Percentiles rank a stretch among this genome's conserved stretches.
These are phyloP conservation scores for Lacerta agilis DNA, from an alignment of 2,797 vertebrate genomes.

Conservation along the genomic window DNA sequence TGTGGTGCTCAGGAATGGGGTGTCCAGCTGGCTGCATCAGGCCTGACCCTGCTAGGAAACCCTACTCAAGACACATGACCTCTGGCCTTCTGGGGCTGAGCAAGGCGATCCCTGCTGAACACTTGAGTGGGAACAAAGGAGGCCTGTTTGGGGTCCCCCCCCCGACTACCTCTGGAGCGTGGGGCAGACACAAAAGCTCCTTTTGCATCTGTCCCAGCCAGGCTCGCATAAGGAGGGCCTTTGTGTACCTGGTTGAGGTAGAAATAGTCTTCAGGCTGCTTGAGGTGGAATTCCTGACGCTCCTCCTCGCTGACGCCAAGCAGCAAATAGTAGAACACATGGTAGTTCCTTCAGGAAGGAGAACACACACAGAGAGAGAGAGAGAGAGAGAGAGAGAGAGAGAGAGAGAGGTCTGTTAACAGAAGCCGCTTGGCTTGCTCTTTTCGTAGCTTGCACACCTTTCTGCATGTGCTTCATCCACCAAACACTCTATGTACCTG, in stretches of 20 bases:
- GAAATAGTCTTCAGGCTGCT: constrained; percentile 95
- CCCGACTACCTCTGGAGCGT: too few relatives aligned
- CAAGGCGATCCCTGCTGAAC: neutral
- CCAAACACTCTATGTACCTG: too few relatives aligned
- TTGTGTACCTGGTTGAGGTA: constrained; percentile 97
- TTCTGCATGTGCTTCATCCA: too few relatives aligned
- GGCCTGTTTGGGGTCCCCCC: neutral
- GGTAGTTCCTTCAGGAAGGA: constrained; percentile 89
- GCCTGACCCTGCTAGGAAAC: neutral
- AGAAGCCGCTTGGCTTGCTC: neutral
- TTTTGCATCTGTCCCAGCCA: neutral
- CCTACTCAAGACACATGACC: neutral
- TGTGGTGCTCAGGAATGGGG: too few relatives aligned
- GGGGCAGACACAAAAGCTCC: neutral
- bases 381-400: neutral
- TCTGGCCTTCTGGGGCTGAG: neutral
- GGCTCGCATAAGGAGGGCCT: neutral
- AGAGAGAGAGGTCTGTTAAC: neutral
- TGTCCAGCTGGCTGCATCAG: neutral
- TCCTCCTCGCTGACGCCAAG: constrained; percentile 92
- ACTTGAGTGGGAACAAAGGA: neutral
- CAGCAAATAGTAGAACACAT: constrained; percentile 98
- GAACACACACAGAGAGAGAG: neutral
- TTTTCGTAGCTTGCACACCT: neutral
- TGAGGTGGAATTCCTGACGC: constrained; percentile 91